These are phyloP conservation scores for Proctacanthus coquilletti DNA, from an alignment of 1,140 invertebrate genomes.

Conservation along the genomic window DNA sequence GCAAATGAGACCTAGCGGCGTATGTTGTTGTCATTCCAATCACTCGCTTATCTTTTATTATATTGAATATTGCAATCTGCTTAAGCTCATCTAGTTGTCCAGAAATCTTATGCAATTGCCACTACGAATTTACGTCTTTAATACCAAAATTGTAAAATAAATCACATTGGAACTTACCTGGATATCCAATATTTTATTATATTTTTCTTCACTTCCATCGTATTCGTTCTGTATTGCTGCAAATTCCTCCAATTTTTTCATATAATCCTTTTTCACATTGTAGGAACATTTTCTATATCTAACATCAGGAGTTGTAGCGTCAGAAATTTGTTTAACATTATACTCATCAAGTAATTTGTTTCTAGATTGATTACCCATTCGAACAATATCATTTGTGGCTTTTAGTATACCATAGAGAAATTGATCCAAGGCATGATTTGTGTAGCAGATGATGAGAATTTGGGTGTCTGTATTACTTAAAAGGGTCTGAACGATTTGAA, in stretches of 20 bases:
- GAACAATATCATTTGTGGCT: conserved; percentile 40
- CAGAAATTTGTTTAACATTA: conserved; percentile 26
- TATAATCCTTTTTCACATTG: conserved; percentile 19
- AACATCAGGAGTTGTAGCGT: conserved; percentile 1
- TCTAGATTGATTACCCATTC: conserved; percentile 57
- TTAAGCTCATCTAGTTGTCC: conserved; percentile 17
- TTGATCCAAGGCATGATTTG: conserved; percentile 79
- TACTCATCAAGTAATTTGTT: conserved; percentile 36
- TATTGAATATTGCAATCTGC: conserved; percentile 17
- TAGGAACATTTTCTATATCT: conserved; percentile 18
- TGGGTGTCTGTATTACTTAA: conserved; percentile 37
- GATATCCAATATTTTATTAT: conserved; percentile 19
- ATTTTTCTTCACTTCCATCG: conserved; percentile 21
- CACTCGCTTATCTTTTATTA: conserved; percentile 25
- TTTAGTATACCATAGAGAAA: conserved; percentile 59
- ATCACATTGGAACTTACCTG: conserved; percentile 7
- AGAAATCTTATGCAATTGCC: conserved; percentile 9
- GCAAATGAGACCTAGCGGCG: conserved; percentile 47
- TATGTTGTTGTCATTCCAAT: conserved; percentile 66
- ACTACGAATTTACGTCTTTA: background rate
- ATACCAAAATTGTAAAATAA: too few species aligned
- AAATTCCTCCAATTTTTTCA: conserved; percentile 17
- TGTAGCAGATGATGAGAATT: conserved; percentile 67
- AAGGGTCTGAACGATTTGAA: conserved; percentile 45
- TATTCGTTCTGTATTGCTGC: conserved; percentile 19